Percentiles rank a stretch among this genome's conserved stretches.
Evolutionary conservation across 1,140 invertebrate species (phyloP).

Genomic region (Aphis gossypii): DNA sequence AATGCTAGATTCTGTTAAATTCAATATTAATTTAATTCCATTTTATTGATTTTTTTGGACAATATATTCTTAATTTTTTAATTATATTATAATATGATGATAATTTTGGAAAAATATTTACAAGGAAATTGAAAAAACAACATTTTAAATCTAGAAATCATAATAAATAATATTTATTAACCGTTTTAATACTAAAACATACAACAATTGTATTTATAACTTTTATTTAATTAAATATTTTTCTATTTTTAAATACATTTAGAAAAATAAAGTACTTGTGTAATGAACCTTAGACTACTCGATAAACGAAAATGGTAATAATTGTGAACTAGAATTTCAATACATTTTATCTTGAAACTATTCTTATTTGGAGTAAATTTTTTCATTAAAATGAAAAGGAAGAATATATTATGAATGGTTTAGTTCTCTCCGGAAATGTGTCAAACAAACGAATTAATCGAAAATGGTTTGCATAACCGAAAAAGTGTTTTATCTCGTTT

Average conservation of each 20-base stretch:
- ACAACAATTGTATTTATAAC: background rate
- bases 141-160: background rate
- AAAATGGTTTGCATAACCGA: constrained; percentile 48
- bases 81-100: background rate
- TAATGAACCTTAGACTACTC: background rate
- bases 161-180: background rate
- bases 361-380: background rate
- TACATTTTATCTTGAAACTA: background rate
- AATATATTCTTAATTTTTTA: background rate
- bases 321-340: background rate
- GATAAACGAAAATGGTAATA: background rate
- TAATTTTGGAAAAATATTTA: background rate
- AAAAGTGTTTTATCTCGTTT: constrained; percentile 52
- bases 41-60: background rate
- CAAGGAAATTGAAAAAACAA: background rate
- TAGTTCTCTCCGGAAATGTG: constrained; percentile 26
- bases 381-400: background rate
- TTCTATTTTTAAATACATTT: too few relatives aligned
- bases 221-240: too few relatives aligned
- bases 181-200: background rate
- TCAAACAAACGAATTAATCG: constrained; percentile 50
- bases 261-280: background rate
- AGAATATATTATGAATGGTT: constrained; percentile 31
- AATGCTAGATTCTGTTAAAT: background rate
- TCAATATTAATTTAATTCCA: background rate